These are phyloP conservation scores for Cephus nigrinus DNA, from an alignment of 2,888 invertebrate species.

Conservation along the genomic window DNA sequence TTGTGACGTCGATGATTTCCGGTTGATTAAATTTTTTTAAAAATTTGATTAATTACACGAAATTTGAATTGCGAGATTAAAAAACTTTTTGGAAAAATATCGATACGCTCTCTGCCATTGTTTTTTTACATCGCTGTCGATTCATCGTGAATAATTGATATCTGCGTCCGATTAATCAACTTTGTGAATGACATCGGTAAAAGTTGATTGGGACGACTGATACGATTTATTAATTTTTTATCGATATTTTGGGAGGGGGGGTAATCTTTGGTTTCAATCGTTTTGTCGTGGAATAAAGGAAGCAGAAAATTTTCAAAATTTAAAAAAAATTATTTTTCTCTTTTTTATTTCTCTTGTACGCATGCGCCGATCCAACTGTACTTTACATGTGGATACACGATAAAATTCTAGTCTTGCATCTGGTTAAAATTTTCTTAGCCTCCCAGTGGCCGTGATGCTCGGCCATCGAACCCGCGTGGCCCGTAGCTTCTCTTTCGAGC, in stretches of 20 bases:
- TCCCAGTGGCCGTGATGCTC: slow-evolving; percentile 9
- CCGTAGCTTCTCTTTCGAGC: background rate
- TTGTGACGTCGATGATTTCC: background rate
- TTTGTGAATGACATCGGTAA: background rate
- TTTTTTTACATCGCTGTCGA: background rate
- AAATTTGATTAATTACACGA: background rate
- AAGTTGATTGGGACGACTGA: background rate
- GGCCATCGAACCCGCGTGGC: slow-evolving; percentile 4
- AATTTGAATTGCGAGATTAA: background rate
- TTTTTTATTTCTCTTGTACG: background rate
- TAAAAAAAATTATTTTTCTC: background rate
- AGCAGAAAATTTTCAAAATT: background rate
- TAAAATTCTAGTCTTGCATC: background rate
- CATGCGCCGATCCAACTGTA: background rate
- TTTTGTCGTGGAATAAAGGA: background rate
- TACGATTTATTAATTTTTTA: background rate
- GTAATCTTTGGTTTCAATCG: background rate
- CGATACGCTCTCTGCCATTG: background rate
- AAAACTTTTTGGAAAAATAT: background rate
- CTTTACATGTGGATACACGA: background rate
- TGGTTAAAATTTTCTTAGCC: background rate
- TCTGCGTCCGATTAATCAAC: background rate
- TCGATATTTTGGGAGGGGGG: background rate
- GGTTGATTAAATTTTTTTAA: background rate
- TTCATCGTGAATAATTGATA: background rate